These are phyloP conservation scores for Cheilosia grossa DNA, from an alignment of 2,888 invertebrate genomes.

Conservation along the genomic window DNA sequence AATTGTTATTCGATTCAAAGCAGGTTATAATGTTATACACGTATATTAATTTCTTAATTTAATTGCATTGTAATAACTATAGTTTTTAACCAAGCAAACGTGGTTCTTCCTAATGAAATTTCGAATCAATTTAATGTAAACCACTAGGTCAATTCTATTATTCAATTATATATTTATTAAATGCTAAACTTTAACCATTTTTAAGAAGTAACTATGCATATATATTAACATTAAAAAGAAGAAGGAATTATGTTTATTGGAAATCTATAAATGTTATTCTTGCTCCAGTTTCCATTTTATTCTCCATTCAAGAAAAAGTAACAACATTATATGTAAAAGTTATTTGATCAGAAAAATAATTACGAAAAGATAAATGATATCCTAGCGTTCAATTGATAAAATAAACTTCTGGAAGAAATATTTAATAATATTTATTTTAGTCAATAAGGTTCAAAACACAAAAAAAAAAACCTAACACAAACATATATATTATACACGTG, in stretches of 20 bases:
- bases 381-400: conserved; percentile 70
- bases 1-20: neutral
- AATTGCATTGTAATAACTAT: conserved; percentile 31
- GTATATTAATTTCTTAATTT: neutral
- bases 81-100: conserved; percentile 27
- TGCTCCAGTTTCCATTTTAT: conserved; percentile 47
- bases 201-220: conserved; percentile 31
- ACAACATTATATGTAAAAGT: conserved; percentile 32
- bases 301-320: conserved; percentile 26
- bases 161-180: conserved; percentile 65
- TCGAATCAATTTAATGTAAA: conserved; percentile 59
- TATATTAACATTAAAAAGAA: conserved; percentile 38
- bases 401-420: conserved; percentile 47
- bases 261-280: conserved; percentile 34
- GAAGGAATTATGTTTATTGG: conserved; percentile 34
- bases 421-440: conserved; percentile 60
- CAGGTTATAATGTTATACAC: neutral
- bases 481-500: conserved; percentile 51
- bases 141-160: conserved; percentile 67
- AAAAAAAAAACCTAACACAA: conserved; percentile 47
- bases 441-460: conserved; percentile 71
- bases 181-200: conserved; percentile 34
- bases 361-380: conserved; percentile 56
- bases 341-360: conserved; percentile 49
- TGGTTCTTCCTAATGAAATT: conserved; percentile 57